These are phyloP conservation scores for Melinaea menophilus DNA, from an alignment of 2,888 invertebrate genomes.

Conservation along the genomic window DNA sequence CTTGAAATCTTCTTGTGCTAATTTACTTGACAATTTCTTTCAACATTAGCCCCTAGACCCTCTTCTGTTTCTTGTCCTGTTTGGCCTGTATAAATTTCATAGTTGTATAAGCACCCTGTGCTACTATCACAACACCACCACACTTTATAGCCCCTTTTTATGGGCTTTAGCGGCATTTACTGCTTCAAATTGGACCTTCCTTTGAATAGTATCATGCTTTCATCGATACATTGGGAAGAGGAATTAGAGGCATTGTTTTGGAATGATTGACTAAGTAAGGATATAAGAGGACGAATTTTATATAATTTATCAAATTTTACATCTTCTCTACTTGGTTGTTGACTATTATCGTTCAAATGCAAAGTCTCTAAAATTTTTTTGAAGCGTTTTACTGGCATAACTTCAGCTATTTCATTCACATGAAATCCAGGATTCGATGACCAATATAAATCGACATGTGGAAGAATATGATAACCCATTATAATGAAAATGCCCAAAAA, in stretches of 20 bases:
- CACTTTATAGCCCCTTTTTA: slow-evolving; percentile 37
- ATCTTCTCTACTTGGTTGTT: slow-evolving; percentile 13
- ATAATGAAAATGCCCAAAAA: slow-evolving; percentile 32
- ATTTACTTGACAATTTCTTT: slow-evolving; percentile 24
- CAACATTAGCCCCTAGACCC: slow-evolving; percentile 31
- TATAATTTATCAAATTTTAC: slow-evolving; percentile 25
- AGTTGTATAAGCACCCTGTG: slow-evolving; percentile 34
- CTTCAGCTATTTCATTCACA: slow-evolving; percentile 16
- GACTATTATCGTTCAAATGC: slow-evolving; percentile 23
- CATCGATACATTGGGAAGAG: slow-evolving; percentile 33
- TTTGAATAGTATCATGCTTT: slow-evolving; percentile 37
- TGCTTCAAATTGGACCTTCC: slow-evolving; percentile 34
- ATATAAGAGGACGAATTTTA: slow-evolving; percentile 23
- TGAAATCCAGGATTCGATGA: slow-evolving; percentile 28
- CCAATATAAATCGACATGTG: slow-evolving; percentile 30
- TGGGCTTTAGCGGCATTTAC: slow-evolving; percentile 38
- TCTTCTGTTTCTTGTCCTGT: slow-evolving; percentile 26
- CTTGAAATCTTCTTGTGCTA: slow-evolving; percentile 18
- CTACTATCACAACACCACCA: slow-evolving; percentile 35
- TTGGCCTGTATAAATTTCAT: slow-evolving; percentile 35
- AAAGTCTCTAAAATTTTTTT: slow-evolving; percentile 22
- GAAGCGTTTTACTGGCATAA: slow-evolving; percentile 24
- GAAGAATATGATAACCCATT: slow-evolving; percentile 30
- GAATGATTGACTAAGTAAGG: slow-evolving; percentile 20
- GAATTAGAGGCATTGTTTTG: slow-evolving; percentile 31